Evolutionary conservation across 2,113 vertebrate species (phyloP).

Genomic region (Xenopus borealis): DNA sequence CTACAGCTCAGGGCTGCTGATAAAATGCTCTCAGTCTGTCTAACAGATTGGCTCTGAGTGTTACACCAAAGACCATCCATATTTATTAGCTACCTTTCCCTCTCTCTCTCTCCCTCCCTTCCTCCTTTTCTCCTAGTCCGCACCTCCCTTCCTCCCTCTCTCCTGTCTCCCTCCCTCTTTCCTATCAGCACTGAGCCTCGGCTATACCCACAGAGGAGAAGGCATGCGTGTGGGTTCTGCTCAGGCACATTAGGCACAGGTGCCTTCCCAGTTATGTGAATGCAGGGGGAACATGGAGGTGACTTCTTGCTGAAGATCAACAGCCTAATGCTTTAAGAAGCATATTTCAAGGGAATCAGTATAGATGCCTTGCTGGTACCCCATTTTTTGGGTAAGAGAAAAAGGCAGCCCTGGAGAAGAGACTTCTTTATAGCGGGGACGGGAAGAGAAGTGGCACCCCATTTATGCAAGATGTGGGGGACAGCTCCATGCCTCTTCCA

Average conservation of each 20-base stretch:
- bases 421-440: conserved; percentile 24
- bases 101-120: conserved; percentile 18
- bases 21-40: conserved; percentile 39
- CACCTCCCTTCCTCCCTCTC: not conserved
- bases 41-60: conserved; percentile 41
- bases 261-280: not conserved
- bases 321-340: conserved; percentile 4
- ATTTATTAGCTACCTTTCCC: conserved; percentile 44
- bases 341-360: not conserved
- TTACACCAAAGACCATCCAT: conserved; percentile 41
- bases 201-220: conserved; percentile 5
- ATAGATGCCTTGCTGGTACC: conserved; percentile 7
- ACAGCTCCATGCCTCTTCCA: conserved; percentile 21
- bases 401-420: conserved; percentile 28
- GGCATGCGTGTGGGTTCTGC: conserved; percentile 17
- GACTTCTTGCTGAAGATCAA: conserved; percentile 1
- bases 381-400: conserved; percentile 8
- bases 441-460: conserved; percentile 36
- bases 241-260: conserved; percentile 24
- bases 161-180: conserved; percentile 18
- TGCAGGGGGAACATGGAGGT: conserved; percentile 1
- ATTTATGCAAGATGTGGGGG: conserved; percentile 41
- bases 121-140: not conserved
- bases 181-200: conserved; percentile 33
- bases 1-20: conserved; percentile 19